A percentile compares a stretch with the other conserved stretches of the same genome.
Evolutionary conservation across 2,888 invertebrate genomes (phyloP).

Genomic region (Apotomis turbidana): DNA sequence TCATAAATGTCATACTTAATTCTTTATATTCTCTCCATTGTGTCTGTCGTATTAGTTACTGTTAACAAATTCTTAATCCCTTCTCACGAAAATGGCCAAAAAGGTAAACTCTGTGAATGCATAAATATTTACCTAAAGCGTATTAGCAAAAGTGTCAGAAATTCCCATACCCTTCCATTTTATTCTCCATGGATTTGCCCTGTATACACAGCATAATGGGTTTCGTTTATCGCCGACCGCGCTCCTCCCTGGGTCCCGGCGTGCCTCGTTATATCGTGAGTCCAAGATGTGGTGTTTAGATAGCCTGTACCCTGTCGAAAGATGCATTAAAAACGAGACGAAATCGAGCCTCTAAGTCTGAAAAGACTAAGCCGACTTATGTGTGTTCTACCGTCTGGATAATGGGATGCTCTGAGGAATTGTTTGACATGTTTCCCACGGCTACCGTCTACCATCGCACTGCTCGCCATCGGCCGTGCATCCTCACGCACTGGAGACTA

Average conservation of each 20-base stretch:
- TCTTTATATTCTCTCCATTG: too few relatives aligned
- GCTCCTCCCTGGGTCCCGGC: slow-evolving; percentile 21
- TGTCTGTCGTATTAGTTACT: too few relatives aligned
- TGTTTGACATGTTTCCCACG: too few relatives aligned
- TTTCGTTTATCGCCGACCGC: slow-evolving; percentile 34
- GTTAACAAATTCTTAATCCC: too few relatives aligned
- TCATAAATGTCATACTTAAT: too few relatives aligned
- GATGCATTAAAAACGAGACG: neutral
- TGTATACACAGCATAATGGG: slow-evolving; percentile 33
- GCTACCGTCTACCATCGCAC: too few relatives aligned
- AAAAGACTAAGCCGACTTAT: too few relatives aligned
- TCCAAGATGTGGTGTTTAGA: slow-evolving; percentile 34
- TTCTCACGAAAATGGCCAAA: neutral
- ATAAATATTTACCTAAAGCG: neutral
- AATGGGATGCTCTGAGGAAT: too few relatives aligned
- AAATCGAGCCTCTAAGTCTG: neutral
- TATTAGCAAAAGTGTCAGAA: slow-evolving; percentile 4
- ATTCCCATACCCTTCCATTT: slow-evolving; percentile 8
- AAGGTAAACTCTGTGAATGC: neutral
- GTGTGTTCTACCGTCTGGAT: neutral
- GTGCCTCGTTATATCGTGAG: slow-evolving; percentile 31
- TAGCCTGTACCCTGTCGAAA: slow-evolving; percentile 25
- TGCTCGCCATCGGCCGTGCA: too few relatives aligned
- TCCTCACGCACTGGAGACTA: too few relatives aligned
- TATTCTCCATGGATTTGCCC: slow-evolving; percentile 1